phyloP scores from a whole-genome alignment of 2,888 invertebrate species.

The Sesia apiformis region DNA sequence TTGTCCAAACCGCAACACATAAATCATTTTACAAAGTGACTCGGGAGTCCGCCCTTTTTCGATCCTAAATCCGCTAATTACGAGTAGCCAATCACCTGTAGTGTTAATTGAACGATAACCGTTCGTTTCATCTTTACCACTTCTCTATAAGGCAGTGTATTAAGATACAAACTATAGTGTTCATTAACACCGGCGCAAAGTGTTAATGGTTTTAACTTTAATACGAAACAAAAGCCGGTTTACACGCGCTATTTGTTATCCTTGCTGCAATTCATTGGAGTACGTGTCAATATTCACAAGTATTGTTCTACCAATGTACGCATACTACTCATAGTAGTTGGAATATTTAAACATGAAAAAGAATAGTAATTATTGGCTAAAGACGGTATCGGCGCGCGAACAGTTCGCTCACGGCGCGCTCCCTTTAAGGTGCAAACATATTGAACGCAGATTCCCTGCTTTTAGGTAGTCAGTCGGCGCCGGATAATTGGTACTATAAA shows the following conservation, averaged over 20 bases:
- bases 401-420: too few relatives aligned
- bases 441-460: too few relatives aligned
- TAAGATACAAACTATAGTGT: background rate
- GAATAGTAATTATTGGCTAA: too few relatives aligned
- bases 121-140: conserved; percentile 2
- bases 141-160: background rate
- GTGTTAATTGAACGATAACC: conserved; percentile 6
- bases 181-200: background rate
- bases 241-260: background rate
- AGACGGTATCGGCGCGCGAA: too few relatives aligned
- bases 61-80: background rate
- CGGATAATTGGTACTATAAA: too few relatives aligned
- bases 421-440: too few relatives aligned
- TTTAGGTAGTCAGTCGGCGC: too few relatives aligned
- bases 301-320: conserved; percentile 5
- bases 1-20: background rate
- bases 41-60: background rate
- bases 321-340: too few relatives aligned
- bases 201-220: background rate
- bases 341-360: too few relatives aligned
- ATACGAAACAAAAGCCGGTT: background rate
- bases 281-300: conserved; percentile 18
- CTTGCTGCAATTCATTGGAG: background rate
- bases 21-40: background rate
- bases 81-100: conserved; percentile 7